Conservation (phyloP, 1,140 invertebrate species). For the Neodiprion fabricii region DNA sequence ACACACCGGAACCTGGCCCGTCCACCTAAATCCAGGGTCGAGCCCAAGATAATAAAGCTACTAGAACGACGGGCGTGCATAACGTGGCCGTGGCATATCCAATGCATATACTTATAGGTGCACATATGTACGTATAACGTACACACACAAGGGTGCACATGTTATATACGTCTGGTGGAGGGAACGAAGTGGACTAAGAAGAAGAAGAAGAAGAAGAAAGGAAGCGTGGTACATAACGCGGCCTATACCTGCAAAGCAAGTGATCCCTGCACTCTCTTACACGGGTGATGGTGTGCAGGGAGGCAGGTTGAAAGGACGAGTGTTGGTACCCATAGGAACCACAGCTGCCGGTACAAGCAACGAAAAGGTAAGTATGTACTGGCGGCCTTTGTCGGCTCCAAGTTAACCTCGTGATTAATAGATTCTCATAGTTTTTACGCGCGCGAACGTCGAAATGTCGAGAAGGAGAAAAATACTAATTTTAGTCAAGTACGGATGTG, state of each 20-base stretch:
- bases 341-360: neutral
- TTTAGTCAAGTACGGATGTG: too few relatives aligned
- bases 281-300: neutral
- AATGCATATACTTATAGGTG: conserved; percentile 1
- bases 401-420: conserved; percentile 35
- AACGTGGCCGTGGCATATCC: conserved; percentile 10
- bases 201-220: too few relatives aligned
- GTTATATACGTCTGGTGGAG: neutral
- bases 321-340: neutral
- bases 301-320: neutral
- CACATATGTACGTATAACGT: too few relatives aligned
- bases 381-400: conserved; percentile 31
- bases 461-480: neutral
- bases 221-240: neutral
- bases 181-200: neutral
- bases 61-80: conserved; percentile 16
- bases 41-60: conserved; percentile 10
- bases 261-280: too few relatives aligned
- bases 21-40: neutral
- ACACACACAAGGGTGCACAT: neutral
- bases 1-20: neutral
- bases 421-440: conserved; percentile 14
- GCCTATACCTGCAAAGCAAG: neutral
- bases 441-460: neutral
- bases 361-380: conserved; percentile 3